phyloP scores from a whole-genome alignment of 1,140 invertebrate genomes.

The Hyphantria cunea region DNA sequence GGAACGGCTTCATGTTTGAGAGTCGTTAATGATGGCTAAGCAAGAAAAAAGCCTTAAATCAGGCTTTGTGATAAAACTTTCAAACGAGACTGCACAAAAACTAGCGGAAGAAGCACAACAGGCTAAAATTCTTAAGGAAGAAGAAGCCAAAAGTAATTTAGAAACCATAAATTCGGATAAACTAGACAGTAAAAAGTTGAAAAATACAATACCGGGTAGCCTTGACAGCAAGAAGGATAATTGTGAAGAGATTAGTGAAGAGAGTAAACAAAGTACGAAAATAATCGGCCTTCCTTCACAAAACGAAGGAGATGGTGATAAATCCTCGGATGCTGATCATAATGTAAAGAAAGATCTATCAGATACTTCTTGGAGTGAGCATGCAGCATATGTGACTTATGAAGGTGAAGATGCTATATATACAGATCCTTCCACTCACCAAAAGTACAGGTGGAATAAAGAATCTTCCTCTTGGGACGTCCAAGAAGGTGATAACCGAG shows the following conservation, averaged over 20 bases:
- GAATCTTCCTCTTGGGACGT: conserved; percentile 84
- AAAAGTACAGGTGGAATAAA: conserved; percentile 86
- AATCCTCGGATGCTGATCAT: conserved; percentile 1
- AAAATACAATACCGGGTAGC: background rate
- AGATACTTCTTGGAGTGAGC: conserved; percentile 55
- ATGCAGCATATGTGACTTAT: conserved; percentile 81
- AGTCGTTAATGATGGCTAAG: conserved; percentile 33
- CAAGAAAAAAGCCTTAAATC: conserved; percentile 55
- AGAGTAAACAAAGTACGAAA: conserved; percentile 1
- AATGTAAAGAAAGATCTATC: conserved; percentile 13
- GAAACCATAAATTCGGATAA: background rate
- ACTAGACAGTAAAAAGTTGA: conserved; percentile 5
- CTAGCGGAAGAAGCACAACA: conserved; percentile 58
- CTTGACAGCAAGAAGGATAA: background rate
- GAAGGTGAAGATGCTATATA: conserved; percentile 88
- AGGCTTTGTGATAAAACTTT: conserved; percentile 77
- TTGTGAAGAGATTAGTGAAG: background rate
- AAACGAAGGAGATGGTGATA: background rate
- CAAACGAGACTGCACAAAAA: conserved; percentile 71
- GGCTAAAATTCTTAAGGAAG: conserved; percentile 17
- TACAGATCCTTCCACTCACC: conserved; percentile 86
- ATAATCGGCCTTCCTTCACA: background rate
- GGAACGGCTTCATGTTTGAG: no score
- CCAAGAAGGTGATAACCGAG: conserved; percentile 53
- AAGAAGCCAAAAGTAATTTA: conserved; percentile 5